Conservation (phyloP, 2,888 invertebrate species). For the Folsomia candida region DNA sequence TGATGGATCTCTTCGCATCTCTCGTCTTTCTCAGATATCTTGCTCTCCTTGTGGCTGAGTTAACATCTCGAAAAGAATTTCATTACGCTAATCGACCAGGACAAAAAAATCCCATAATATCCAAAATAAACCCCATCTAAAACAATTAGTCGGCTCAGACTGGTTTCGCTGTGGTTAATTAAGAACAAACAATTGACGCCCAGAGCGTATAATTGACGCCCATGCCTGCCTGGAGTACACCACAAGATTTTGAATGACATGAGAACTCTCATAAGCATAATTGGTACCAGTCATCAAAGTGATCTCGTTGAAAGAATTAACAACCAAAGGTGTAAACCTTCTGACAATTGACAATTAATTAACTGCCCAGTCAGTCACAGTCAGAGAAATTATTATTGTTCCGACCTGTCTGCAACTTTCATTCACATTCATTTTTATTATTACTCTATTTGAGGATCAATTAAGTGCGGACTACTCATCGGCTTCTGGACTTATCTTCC, state of each 20-base stretch:
- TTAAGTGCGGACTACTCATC: neutral
- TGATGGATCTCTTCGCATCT: slow-evolving; percentile 10
- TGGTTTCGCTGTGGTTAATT: slow-evolving; percentile 22
- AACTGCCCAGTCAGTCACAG: slow-evolving; percentile 15
- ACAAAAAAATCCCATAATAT: slow-evolving; percentile 13
- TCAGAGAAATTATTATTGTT: neutral
- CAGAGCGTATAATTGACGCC: slow-evolving; percentile 24
- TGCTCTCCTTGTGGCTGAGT: neutral
- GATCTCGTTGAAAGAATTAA: slow-evolving; percentile 23
- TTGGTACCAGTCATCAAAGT: slow-evolving; percentile 16
- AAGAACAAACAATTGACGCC: slow-evolving; percentile 24
- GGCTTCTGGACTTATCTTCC: neutral
- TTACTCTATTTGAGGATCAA: neutral
- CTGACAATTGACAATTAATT: slow-evolving; percentile 25
- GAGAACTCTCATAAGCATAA: slow-evolving; percentile 15
- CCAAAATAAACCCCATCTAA: slow-evolving; percentile 15
- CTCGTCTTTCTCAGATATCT: neutral
- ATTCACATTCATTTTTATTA: neutral
- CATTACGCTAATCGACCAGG: slow-evolving; percentile 19
- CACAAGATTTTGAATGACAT: slow-evolving; percentile 18
- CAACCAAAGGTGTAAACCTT: slow-evolving; percentile 22
- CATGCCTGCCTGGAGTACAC: neutral
- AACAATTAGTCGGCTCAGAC: slow-evolving; percentile 21
- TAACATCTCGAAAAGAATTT: slow-evolving; percentile 16
- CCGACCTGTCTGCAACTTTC: neutral